Conservation (phyloP, 1,140 invertebrate genomes). For the Asbolus verrucosus region DNA sequence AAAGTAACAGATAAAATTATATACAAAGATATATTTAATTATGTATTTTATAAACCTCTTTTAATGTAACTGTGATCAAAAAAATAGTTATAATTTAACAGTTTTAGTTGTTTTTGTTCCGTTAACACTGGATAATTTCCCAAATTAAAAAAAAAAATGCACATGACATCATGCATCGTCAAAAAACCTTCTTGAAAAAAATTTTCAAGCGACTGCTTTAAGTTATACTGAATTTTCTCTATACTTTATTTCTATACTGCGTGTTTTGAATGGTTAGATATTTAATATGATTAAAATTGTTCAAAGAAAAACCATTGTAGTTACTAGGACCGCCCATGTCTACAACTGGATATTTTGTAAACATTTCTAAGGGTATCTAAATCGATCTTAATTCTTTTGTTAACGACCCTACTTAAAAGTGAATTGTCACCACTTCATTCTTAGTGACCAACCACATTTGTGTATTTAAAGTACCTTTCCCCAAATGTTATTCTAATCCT, state of each 20-base stretch:
- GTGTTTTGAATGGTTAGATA: not conserved
- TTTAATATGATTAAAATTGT: not conserved
- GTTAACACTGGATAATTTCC: too few relatives aligned
- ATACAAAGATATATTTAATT: too few relatives aligned
- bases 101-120: too few relatives aligned
- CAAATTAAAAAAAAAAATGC: too few relatives aligned
- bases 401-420: conserved; percentile 45
- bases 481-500: not conserved
- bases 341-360: conserved; percentile 53
- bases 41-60: too few relatives aligned
- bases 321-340: conserved; percentile 48
- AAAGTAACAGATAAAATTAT: too few relatives aligned
- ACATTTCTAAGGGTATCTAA: conserved; percentile 56
- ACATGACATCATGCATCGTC: too few relatives aligned
- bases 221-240: too few relatives aligned
- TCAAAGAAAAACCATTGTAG: conserved; percentile 27
- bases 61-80: too few relatives aligned
- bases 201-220: not conserved
- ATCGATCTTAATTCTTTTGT: conserved; percentile 53
- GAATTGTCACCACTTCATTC: conserved; percentile 44
- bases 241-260: too few relatives aligned
- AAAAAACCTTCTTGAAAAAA: too few relatives aligned
- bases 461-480: conserved; percentile 11
- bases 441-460: conserved; percentile 21
- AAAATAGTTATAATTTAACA: too few relatives aligned